Evolutionary conservation across 2,113 vertebrate genomes (phyloP), one percentile per base, ranked within the genome.

Genomic region (Hemiprocne comata): DNA sequence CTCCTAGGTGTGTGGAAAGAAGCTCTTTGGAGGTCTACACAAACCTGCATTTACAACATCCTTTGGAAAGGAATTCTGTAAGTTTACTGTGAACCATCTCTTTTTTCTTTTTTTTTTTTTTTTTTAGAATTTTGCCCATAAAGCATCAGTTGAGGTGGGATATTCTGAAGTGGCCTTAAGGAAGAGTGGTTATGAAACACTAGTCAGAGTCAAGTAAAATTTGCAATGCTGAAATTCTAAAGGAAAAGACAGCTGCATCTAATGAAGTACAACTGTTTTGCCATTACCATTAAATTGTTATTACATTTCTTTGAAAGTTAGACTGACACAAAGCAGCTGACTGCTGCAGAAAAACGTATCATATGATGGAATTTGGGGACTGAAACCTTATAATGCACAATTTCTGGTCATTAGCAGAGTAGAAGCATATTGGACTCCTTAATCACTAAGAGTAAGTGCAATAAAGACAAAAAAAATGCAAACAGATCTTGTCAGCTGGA

Each of bases 361-460:
- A 1, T 60, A 73, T 23, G 57, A 75, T 48, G 21, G 42, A 77
- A 73, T 89, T 87, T 89, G 11, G 61, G 34, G 65, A 80, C 65
- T 73, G 61, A 95, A 96, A 89, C 48, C 44, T 94, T 90, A 80
- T 60, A 83, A 84, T 16, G 69, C 73, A 91, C n/a, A 70, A 88
- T 96, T 95, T 93, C 61, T 96, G 67, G 83, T 94, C 85, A 94
- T 95, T 91, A 96, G 64, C 74, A 95, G 93, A 94, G 90, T 81
- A 10, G 62, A 87, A 96, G 50, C 57, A 86, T 82, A 92, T 42
- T 91, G 82, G 95, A 93, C 62, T 82, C 46, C 33, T 78, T 87
- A 85, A 87, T 60, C 14, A n/a, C 71, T 50, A 84, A 24, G 29
- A 89, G 48, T 53, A 86, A 89, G 13, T 36, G 24, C 54, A 94